Evolutionary conservation across 2,113 vertebrate species (phyloP), one percentile per base, ranked within the genome.

Genomic region (Pseudopipra pipra): DNA sequence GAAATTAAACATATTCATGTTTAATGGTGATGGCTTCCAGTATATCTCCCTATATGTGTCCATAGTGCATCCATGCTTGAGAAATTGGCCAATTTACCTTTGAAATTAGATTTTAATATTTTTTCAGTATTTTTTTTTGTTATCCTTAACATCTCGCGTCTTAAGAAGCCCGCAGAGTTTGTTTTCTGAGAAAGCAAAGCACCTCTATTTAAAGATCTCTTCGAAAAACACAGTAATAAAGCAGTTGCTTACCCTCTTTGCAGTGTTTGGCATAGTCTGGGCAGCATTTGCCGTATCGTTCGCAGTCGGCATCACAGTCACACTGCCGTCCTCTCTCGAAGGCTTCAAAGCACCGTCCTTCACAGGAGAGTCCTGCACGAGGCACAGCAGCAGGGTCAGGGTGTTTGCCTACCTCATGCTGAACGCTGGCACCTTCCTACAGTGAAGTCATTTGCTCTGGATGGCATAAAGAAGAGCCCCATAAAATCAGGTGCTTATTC

Each of bases 331-430:
- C 99, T 90, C 99, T 97, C 41, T 96, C 93, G 51, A 99, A 99
- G 78, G 35, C 4, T 91, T 99, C 99, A 8, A 98, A 99, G 96
- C 99, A 99, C 21, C 99, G 98, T 43, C 99, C 99, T 97, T 95
- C 98, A 93, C 99, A 99, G 18, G 99, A 99, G 79, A 88, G 62
- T 16, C 97, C 99, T 99, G 97, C 14, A 6, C 74, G 46, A 44
- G 87, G 83, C 85, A 94, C 76, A 94, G 81, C 28, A 75, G 27
- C n/a, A 28, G 28, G 9, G 37, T 96, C 39, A 95, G 81, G 4
- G 6, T 11, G 30, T 8, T 51, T 43, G 72, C 5, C 33, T 47
- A 8, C 35, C 27, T 41, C 54, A 2, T 2, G 0, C 10, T 24
- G 4, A 61, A 39, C 7, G 13, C 71, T 73, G 81, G 65, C 74